A percentile compares a stretch with the other conserved stretches of the same genome.
Conservation (phyloP, 2,797 vertebrate genomes). For the Acipenser oxyrinchus region DNA sequence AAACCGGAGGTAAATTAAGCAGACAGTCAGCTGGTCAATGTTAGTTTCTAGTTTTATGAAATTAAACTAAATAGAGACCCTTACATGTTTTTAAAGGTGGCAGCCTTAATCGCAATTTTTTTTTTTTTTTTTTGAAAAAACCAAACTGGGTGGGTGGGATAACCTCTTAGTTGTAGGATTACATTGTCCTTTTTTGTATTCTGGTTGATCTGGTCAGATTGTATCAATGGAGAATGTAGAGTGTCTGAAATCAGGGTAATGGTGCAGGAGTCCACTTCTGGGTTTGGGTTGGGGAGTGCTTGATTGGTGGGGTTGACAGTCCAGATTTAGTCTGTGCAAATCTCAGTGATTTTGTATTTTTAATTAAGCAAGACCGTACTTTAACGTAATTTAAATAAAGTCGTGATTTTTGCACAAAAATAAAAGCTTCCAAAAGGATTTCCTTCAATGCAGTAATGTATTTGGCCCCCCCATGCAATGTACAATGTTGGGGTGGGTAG, state of each 20-base stretch:
- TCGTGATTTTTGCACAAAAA: conserved; percentile 35
- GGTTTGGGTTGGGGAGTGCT: background rate
- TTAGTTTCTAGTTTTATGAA: background rate
- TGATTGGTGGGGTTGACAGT: background rate
- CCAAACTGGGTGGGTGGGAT: background rate
- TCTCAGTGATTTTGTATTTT: background rate
- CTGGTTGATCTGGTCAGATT: background rate
- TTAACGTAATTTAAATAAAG: too few relatives aligned
- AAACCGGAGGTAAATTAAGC: too few relatives aligned
- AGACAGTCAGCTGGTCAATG: too few relatives aligned
- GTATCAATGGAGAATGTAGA: background rate
- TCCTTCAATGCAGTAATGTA: conserved; percentile 54
- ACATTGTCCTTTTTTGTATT: background rate
- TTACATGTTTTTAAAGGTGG: background rate
- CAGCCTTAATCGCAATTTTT: background rate
- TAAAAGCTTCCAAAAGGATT: conserved; percentile 35
- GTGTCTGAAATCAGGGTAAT: background rate
- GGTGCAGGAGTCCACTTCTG: too few relatives aligned
- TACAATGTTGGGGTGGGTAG: conserved; percentile 51
- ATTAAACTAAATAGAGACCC: background rate
- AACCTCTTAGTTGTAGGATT: background rate
- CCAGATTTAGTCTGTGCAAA: too few relatives aligned
- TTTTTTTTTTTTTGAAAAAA: background rate
- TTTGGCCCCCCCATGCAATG: conserved; percentile 39
- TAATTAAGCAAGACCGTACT: background rate